Percentiles rank a stretch among this genome's conserved stretches.
Evolutionary conservation across 2,888 invertebrate species (phyloP).

Genomic region (Hymenopus coronatus): DNA sequence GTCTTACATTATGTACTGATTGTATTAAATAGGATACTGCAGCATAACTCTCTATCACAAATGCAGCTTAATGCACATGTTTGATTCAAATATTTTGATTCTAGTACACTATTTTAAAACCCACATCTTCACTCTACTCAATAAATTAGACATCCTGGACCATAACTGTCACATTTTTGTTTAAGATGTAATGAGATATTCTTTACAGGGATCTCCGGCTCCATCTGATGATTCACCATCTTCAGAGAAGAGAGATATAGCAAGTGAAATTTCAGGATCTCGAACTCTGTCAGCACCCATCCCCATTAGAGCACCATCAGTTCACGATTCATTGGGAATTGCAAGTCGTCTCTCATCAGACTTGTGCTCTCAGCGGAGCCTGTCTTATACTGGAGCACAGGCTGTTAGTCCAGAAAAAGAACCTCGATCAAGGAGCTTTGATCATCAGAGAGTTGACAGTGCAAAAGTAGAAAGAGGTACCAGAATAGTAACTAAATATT

Average conservation of each 20-base stretch:
- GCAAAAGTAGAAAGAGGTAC: slow-evolving; percentile 49
- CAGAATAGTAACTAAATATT: slow-evolving; percentile 25
- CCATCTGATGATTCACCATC: slow-evolving; percentile 15
- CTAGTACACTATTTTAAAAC: too few relatives aligned
- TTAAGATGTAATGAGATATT: neutral
- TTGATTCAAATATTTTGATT: too few relatives aligned
- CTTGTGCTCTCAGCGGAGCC: slow-evolving; percentile 14
- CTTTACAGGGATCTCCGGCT: slow-evolving; percentile 6
- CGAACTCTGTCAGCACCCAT: slow-evolving; percentile 20
- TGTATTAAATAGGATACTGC: too few relatives aligned
- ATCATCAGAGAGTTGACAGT: slow-evolving; percentile 55
- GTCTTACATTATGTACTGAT: too few relatives aligned
- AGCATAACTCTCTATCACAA: too few relatives aligned
- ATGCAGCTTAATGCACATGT: too few relatives aligned
- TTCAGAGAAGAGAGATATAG: slow-evolving; percentile 19
- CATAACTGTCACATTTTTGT: neutral
- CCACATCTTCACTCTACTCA: too few relatives aligned
- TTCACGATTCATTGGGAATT: neutral
- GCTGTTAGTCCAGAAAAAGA: slow-evolving; percentile 23
- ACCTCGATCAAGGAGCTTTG: slow-evolving; percentile 57
- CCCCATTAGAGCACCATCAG: slow-evolving; percentile 22
- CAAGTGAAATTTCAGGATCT: neutral
- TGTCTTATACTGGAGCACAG: slow-evolving; percentile 18
- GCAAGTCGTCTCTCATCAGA: slow-evolving; percentile 19
- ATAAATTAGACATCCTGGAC: too few relatives aligned